Base-by-base conservation (phyloP, 2,113 vertebrate genomes). In the Trinectes maculatus region DNA sequence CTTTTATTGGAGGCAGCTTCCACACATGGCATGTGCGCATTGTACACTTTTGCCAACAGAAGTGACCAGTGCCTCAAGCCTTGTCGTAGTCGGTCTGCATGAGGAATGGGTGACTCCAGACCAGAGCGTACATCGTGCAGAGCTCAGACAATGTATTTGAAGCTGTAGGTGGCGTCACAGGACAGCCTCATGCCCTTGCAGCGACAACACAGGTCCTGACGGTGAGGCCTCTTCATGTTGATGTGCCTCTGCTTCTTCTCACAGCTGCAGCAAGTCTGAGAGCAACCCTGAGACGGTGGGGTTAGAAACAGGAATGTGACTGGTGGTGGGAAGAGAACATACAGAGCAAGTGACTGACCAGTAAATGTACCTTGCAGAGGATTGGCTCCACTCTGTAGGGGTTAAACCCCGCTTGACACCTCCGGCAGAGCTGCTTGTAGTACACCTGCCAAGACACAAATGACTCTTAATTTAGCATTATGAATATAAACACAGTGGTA, bases 401-500 rank as follows among this genome's bases (percentile, higher is more conserved):
- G 85, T 99, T 99, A 82, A 95, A 96, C 26, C 92, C 91, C 60
- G 93, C 92, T 43, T 96, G 94, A 77, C 96, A 99, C 74, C 95
- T 98, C 59, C 95, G 94, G 88, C 97, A 99, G 60, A 96, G 94
- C 87, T 99, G 97, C 93, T 98, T 99, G 87, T 97, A 98, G 87
- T 98, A 99, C 84, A 99, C 98, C 98, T 99, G 77, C 54, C 11
- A 9, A 22, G 6, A 44, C 12, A 8, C 19, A 24, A 12, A 3
- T 3, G 15, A 10, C 19, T 0, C n/a, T n/a, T n/a, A n/a, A n/a
- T n/a, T n/a, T n/a, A n/a, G n/a, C n/a, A n/a, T n/a, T n/a, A n/a
- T n/a, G n/a, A n/a, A n/a, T n/a, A n/a, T n/a, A n/a, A n/a, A n/a
- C n/a, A n/a, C n/a, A n/a, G n/a, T 40, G 16, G 3, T 4, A 4